phyloP scores from a whole-genome alignment of 2,113 vertebrate genomes.

The Cryptomyrus ogoouensis region DNA sequence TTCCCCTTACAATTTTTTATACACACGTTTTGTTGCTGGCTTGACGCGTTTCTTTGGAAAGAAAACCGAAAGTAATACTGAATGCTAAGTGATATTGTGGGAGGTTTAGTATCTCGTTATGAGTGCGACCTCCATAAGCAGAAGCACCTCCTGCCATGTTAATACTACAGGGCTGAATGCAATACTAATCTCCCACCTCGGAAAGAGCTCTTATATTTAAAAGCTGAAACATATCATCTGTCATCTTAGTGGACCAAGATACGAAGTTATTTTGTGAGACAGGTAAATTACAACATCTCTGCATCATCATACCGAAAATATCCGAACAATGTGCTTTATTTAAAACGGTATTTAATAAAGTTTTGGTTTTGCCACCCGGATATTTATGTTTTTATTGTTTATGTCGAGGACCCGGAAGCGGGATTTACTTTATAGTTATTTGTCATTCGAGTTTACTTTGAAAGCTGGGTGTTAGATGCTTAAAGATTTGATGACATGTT shows the following conservation, averaged over 20 bases:
- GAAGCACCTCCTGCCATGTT: neutral
- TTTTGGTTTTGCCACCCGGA: neutral
- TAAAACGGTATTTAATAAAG: neutral
- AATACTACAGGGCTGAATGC: neutral
- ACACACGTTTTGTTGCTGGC: neutral
- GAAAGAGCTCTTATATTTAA: neutral
- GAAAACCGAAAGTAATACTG: slow-evolving; percentile 8
- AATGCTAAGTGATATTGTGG: neutral
- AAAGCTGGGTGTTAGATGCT: neutral
- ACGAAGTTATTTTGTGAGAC: neutral
- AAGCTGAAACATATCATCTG: neutral
- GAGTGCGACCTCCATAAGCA: neutral
- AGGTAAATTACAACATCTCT: neutral
- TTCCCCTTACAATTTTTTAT: neutral
- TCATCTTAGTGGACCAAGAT: neutral
- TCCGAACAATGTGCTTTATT: neutral
- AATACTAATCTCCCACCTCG: neutral
- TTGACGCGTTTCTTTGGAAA: neutral
- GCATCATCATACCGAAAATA: neutral
- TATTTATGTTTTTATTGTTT: neutral
- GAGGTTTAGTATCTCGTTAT: neutral
- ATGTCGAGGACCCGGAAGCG: neutral
- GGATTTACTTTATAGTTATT: neutral
- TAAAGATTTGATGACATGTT: neutral
- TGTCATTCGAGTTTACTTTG: neutral